These are phyloP conservation scores for Epinephelus moara DNA, from an alignment of 2,113 vertebrate genomes.

Conservation along the genomic window DNA sequence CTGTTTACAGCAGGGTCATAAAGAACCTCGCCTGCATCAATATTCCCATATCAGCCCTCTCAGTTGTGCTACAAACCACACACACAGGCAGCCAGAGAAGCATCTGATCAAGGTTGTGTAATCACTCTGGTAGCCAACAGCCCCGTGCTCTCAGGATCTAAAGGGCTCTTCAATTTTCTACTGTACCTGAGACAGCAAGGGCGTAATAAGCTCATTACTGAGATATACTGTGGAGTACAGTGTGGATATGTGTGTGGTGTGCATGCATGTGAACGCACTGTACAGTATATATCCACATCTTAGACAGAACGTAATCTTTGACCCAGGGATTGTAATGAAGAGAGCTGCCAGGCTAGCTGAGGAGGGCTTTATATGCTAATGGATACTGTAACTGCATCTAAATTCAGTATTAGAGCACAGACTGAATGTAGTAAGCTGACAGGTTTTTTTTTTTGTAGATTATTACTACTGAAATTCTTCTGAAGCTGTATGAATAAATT, in stretches of 20 bases:
- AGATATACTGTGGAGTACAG: conserved; percentile 21
- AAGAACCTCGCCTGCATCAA: conserved; percentile 74
- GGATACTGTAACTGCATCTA: conserved; percentile 31
- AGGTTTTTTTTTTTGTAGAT: conserved; percentile 15
- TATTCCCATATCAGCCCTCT: conserved; percentile 72
- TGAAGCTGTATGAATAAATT: conserved; percentile 57
- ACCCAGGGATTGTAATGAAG: conserved; percentile 52
- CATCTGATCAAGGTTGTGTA: conserved; percentile 63
- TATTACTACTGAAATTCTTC: conserved; percentile 31
- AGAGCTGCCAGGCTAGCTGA: conserved; percentile 26
- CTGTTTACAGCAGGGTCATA: conserved; percentile 73
- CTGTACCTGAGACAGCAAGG: conserved; percentile 49
- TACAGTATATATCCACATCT: conserved; percentile 23
- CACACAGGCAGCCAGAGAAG: conserved; percentile 47
- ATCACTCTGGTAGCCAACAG: conserved; percentile 53
- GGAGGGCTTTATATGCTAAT: conserved; percentile 62
- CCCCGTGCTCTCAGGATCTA: conserved; percentile 44
- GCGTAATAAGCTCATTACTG: conserved; percentile 59
- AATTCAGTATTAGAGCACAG: conserved; percentile 31
- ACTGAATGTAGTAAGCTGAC: conserved; percentile 38
- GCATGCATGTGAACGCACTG: conserved; percentile 10
- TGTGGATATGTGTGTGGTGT: conserved; percentile 18
- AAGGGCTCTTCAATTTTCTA: conserved; percentile 64
- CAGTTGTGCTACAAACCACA: conserved; percentile 64
- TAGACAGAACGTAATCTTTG: conserved; percentile 44